phyloP scores from a whole-genome alignment of 2,888 invertebrate species.

The Venusia cambrica region DNA sequence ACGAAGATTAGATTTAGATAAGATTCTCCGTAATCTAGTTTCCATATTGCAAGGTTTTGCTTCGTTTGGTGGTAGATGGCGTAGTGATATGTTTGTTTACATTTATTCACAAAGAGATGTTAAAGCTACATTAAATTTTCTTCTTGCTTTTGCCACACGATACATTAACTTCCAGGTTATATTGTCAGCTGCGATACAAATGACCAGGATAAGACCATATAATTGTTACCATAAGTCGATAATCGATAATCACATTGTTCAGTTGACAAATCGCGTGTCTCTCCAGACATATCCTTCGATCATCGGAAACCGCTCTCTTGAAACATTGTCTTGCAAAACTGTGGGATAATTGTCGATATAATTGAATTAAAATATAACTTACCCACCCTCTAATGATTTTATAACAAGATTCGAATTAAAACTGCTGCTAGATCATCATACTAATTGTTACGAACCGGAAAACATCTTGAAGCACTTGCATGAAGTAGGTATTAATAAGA shows the following conservation, averaged over 20 bases:
- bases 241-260: constrained; percentile 11
- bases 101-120: too few species aligned
- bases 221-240: constrained; percentile 9
- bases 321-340: constrained; percentile 22
- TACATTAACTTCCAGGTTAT: too few species aligned
- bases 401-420: constrained; percentile 16
- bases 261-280: constrained; percentile 22
- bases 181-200: too few species aligned
- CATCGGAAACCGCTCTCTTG: constrained; percentile 17
- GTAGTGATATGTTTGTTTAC: too few species aligned
- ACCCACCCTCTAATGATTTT: constrained; percentile 30
- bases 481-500: background rate
- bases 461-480: constrained; percentile 7
- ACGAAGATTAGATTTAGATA: too few species aligned
- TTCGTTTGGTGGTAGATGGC: too few species aligned
- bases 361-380: constrained; percentile 34
- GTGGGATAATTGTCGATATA: constrained; percentile 26
- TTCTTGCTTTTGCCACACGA: too few species aligned
- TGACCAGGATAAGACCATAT: constrained; percentile 13
- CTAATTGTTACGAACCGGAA: constrained; percentile 10
- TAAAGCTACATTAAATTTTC: too few species aligned
- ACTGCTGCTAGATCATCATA: background rate
- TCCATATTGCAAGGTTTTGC: too few species aligned
- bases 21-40: too few species aligned
- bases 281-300: constrained; percentile 15